These are phyloP conservation scores for Archegozetes longisetosus DNA, from an alignment of 1,140 invertebrate genomes.

Conservation along the genomic window DNA sequence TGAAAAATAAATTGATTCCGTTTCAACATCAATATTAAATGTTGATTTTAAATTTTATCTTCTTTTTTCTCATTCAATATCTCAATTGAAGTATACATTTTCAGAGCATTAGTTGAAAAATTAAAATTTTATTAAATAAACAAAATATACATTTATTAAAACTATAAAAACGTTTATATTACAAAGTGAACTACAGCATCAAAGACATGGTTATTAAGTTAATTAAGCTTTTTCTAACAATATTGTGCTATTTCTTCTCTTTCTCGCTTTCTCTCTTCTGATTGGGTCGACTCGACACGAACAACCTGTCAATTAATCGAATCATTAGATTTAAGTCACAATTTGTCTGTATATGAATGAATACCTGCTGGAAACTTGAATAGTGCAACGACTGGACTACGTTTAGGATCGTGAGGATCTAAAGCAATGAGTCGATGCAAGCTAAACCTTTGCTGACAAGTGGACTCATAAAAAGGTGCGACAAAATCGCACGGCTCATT, in stretches of 20 bases:
- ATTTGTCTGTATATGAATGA: not conserved
- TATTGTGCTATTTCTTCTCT: constrained; percentile 2
- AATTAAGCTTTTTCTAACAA: not conserved
- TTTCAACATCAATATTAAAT: no score
- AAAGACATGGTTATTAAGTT: not conserved
- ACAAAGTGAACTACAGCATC: not conserved
- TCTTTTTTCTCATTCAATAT: no score
- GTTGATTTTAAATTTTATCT: no score
- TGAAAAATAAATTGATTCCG: no score
- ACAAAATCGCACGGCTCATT: constrained; percentile 31
- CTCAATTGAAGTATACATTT: no score
- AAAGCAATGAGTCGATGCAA: constrained; percentile 30
- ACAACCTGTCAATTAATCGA: constrained; percentile 18
- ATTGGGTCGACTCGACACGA: constrained; percentile 30
- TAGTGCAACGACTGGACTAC: constrained; percentile 28
- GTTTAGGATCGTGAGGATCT: constrained; percentile 27
- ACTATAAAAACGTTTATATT: not conserved
- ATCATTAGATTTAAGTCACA: not conserved
- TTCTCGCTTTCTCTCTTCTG: constrained; percentile 13
- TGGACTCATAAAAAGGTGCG: constrained; percentile 31
- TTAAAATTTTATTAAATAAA: no score
- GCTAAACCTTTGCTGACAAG: constrained; percentile 29
- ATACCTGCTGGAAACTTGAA: constrained; percentile 31
- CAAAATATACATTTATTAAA: no score
- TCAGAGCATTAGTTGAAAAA: no score